These are phyloP conservation scores for Sycophila texana DNA, from an alignment of 2,888 invertebrate genomes.

Conservation along the genomic window DNA sequence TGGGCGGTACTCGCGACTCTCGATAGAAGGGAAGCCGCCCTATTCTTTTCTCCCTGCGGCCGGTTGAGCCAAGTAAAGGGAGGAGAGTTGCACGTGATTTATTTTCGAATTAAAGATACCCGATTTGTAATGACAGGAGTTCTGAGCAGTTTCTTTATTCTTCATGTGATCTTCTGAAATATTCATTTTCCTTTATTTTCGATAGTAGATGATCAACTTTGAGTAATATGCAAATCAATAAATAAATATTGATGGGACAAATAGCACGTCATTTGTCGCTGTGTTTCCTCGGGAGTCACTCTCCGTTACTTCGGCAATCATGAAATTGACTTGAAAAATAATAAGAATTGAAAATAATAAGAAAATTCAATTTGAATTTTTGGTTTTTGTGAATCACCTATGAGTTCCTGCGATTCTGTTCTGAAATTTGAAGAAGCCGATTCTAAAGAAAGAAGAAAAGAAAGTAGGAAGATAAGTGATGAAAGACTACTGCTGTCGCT, in stretches of 20 bases:
- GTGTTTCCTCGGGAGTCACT: no score
- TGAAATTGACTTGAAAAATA: no score
- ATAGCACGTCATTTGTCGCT: no score
- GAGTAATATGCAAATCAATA: no score
- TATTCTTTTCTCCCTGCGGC: no score
- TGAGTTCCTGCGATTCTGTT: not conserved
- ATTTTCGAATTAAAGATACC: conserved; percentile 56
- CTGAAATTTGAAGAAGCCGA: not conserved
- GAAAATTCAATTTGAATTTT: no score
- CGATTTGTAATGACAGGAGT: conserved; percentile 12
- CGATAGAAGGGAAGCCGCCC: not conserved
- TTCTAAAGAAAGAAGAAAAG: not conserved
- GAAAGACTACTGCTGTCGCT: not conserved
- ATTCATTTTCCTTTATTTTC: not conserved
- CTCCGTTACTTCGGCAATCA: no score
- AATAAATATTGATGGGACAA: no score
- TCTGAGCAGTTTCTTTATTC: not conserved
- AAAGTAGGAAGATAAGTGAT: not conserved
- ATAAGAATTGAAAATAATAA: no score
- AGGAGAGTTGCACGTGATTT: conserved; percentile 55
- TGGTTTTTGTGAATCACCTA: no score
- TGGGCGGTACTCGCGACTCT: conserved; percentile 31
- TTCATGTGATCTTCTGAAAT: not conserved
- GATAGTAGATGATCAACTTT: no score
- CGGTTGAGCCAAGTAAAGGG: not conserved